phyloP scores from a whole-genome alignment of 2,888 invertebrate genomes.

The Paralinhomoeus sp. region DNA sequence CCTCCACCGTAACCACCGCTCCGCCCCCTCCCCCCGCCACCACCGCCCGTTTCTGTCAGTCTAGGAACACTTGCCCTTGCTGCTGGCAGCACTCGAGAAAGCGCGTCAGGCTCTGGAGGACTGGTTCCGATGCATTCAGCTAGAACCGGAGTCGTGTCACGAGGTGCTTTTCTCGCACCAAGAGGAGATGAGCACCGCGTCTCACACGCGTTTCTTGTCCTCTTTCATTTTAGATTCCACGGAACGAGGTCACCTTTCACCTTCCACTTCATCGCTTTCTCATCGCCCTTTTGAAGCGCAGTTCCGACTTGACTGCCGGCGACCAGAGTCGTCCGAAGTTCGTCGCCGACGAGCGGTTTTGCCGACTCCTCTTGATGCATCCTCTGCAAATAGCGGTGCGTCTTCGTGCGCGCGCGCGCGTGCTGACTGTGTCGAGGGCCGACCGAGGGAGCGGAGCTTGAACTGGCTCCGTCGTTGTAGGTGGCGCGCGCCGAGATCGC shows the following conservation, averaged over 20 bases:
- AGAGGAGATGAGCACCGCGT: too few species aligned
- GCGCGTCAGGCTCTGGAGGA: too few species aligned
- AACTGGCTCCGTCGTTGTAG: slow-evolving; percentile 34
- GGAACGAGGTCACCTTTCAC: slow-evolving; percentile 67
- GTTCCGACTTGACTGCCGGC: slow-evolving; percentile 36
- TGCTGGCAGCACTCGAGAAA: too few species aligned
- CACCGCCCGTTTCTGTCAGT: too few species aligned
- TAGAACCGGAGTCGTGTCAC: too few species aligned
- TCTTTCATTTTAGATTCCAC: slow-evolving; percentile 9
- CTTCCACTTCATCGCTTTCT: slow-evolving; percentile 84
- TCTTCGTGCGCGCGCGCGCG: background rate
- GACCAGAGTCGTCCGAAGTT: too few species aligned
- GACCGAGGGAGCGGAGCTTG: background rate
- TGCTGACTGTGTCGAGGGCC: background rate
- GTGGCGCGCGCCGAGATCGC: slow-evolving; percentile 83
- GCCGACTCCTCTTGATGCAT: slow-evolving; percentile 65
- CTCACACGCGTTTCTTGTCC: too few species aligned
- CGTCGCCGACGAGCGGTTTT: slow-evolving; percentile 13
- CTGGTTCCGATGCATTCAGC: too few species aligned
- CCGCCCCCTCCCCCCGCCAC: too few species aligned
- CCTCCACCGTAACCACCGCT: too few species aligned
- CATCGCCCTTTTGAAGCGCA: slow-evolving; percentile 61
- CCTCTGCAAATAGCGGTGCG: slow-evolving; percentile 70
- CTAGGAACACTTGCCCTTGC: too few species aligned
- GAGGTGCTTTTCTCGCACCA: too few species aligned